Conservation (phyloP, 1,140 invertebrate genomes). For the Trinorchestia longiramus region DNA sequence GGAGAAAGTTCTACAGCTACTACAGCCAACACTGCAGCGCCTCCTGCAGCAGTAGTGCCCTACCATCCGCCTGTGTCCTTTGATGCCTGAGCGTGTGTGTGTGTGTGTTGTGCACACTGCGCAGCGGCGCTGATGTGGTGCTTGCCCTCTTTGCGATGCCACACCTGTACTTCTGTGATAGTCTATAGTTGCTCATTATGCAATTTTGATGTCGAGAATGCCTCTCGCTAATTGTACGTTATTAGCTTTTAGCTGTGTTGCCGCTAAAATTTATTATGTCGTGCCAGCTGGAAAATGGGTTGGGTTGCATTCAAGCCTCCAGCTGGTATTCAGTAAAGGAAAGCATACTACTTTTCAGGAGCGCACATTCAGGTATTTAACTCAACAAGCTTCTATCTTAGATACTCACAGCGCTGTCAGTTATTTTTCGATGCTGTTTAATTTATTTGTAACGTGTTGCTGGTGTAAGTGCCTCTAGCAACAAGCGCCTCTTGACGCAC, state of each 20-base stretch:
- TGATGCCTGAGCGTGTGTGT: neutral
- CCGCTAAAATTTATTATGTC: neutral
- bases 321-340: neutral
- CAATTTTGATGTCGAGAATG: neutral
- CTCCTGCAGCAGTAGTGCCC: neutral
- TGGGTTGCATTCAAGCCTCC: neutral
- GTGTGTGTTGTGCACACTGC: too few relatives aligned
- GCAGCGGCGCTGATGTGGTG: neutral
- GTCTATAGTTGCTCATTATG: neutral
- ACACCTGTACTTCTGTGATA: neutral
- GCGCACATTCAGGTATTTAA: neutral
- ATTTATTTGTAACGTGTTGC: too few relatives aligned
- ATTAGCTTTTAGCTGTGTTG: neutral
- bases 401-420: too few relatives aligned
- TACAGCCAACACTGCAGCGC: neutral
- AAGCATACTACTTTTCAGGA: neutral
- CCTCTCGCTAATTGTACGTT: neutral
- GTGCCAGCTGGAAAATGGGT: neutral
- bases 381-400: neutral
- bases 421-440: too few relatives aligned
- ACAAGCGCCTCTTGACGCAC: neutral
- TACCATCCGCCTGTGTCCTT: neutral
- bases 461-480: too few relatives aligned
- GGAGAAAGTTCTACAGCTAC: neutral
- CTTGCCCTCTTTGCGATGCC: too few relatives aligned